Base-by-base conservation (phyloP, 2,113 vertebrate genomes). In the Machaerirhynchus nigripectus region DNA sequence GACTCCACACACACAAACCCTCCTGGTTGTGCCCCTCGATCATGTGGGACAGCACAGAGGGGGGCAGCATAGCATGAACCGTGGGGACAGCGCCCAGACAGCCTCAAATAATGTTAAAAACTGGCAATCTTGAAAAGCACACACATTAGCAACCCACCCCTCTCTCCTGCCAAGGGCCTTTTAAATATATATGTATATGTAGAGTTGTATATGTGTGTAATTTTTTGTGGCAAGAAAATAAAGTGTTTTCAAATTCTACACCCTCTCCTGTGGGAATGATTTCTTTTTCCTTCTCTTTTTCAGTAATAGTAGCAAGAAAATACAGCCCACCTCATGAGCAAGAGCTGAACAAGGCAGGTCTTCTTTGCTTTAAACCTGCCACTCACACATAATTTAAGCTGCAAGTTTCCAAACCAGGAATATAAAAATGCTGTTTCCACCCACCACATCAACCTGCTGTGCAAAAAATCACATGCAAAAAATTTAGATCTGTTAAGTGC, bases 341-440 rank as follows among this genome's bases (percentile, higher is more conserved):
- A 57, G 13, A 76, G 21, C 49, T 44, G 55, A 93, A 37, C 39
- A 85, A 87, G 30, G 18, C 67, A 88, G 35, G 42, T 67, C 64
- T 82, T 80, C 74, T 91, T 91, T 80, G 78, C 93, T 86, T 96
- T 79, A 90, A 59, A 70, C 46, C 50, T 96, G 93, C 46, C 79
- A 88, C 70, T 93, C 47, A 67, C 70, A 74, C 17, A n/a, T 31
- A 77, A 83, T 53, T 87, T 70, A 80, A 88, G 55, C 70, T 81
- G 55, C 71, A 77, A n/a, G 30, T 93, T 94, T 83, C 63, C 87
- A 92, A 94, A 42, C 9, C 42, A 56, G 60, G 21, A 63, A 70
- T 35, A 65, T 26, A 80, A 79, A 93, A 90, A 17, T 23, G 12
- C 24, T 68, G 8, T 83, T 95, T 91, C 95, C 71, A 70, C 75